phyloP scores from a whole-genome alignment of 2,113 vertebrate species.

The Neotragus pygmaeus region DNA sequence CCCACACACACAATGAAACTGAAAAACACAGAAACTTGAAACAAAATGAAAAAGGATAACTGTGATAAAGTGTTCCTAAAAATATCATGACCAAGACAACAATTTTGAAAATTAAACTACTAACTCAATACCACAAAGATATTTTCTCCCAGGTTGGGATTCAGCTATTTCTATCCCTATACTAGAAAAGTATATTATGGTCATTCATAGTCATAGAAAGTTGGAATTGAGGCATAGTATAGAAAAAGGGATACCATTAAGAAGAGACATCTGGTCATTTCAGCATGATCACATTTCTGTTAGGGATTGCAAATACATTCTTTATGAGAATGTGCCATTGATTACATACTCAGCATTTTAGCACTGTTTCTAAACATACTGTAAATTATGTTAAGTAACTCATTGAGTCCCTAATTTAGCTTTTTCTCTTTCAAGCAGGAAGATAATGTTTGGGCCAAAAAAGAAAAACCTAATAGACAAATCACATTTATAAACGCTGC shows the following conservation, averaged over 20 bases:
- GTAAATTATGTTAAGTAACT: slow-evolving; percentile 71
- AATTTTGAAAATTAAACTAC: neutral
- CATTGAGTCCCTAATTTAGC: slow-evolving; percentile 46
- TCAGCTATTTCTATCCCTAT: neutral
- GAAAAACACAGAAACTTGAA: neutral
- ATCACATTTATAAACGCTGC: slow-evolving; percentile 66
- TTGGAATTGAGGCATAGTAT: neutral
- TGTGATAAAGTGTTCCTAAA: neutral
- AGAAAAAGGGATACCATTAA: neutral
- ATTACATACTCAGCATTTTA: slow-evolving; percentile 50
- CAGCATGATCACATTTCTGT: slow-evolving; percentile 35
- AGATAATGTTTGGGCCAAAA: slow-evolving; percentile 56
- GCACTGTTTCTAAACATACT: slow-evolving; percentile 59
- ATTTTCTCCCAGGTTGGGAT: neutral
- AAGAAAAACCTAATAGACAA: slow-evolving; percentile 61
- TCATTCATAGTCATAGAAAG: slow-evolving; percentile 25
- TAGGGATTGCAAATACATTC: slow-evolving; percentile 8
- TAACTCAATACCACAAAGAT: neutral
- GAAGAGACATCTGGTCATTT: slow-evolving; percentile 54
- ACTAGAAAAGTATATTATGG: neutral
- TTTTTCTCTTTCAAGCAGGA: neutral
- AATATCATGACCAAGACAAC: neutral
- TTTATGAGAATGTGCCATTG: slow-evolving; percentile 40
- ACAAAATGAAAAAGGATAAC: neutral
- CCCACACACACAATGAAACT: neutral